Conservation (phyloP, 2,113 vertebrate genomes). For the Hippopotamus amphibius region DNA sequence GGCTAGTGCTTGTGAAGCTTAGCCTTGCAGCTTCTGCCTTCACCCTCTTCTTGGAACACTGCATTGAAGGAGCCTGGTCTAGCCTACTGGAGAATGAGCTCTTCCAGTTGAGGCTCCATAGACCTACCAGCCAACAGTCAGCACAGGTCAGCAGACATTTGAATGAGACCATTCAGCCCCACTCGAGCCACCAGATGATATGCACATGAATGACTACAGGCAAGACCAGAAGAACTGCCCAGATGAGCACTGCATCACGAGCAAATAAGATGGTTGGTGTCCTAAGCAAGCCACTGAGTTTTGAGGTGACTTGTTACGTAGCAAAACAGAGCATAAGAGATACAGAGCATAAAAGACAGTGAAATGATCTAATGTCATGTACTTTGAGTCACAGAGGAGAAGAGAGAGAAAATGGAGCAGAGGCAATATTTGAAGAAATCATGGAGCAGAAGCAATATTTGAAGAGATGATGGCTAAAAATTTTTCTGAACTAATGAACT, state of each 20-base stretch:
- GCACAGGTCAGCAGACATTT: not conserved
- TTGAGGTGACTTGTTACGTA: conserved; percentile 10
- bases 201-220: not conserved
- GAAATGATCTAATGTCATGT: not conserved
- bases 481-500: conserved; percentile 22
- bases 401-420: conserved; percentile 33
- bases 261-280: conserved; percentile 38
- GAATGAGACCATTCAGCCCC: conserved; percentile 21
- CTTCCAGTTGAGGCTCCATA: not conserved
- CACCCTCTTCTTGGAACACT: not conserved
- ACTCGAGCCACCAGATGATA: not conserved
- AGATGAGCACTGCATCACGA: conserved; percentile 12
- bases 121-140: not conserved
- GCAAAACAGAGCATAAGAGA: conserved; percentile 30
- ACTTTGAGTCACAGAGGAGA: conserved; percentile 50
- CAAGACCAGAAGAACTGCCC: not conserved
- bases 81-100: not conserved
- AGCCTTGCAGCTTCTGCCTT: not conserved
- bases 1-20: conserved; percentile 28
- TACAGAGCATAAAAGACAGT: not conserved
- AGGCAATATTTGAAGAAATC: conserved; percentile 55
- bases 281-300: conserved; percentile 38
- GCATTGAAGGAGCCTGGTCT: conserved; percentile 33
- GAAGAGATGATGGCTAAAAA: conserved; percentile 53
- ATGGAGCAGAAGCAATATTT: not conserved